Percentiles rank a stretch among this genome's conserved stretches.
phyloP scores from a whole-genome alignment of 2,888 invertebrate genomes.

The Agrypnus murinus region DNA sequence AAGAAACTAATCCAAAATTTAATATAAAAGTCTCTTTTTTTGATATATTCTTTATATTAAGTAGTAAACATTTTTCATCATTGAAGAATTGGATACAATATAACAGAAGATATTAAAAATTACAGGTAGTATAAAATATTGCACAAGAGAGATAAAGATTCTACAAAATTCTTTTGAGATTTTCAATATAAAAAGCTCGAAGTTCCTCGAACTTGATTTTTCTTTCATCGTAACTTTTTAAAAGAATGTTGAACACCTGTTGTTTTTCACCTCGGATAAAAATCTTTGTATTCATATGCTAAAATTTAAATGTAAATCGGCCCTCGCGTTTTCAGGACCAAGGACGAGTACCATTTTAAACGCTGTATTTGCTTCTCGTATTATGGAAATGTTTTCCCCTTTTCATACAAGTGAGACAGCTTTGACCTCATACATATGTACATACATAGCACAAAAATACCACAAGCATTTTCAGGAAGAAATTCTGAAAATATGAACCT shows the following conservation, averaged over 20 bases:
- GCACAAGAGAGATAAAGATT: too few species aligned
- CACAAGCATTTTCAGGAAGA: slow-evolving; percentile 6
- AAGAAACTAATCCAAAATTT: too few species aligned
- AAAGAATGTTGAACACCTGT: slow-evolving; percentile 36
- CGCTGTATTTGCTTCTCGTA: slow-evolving; percentile 9
- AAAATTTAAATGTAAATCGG: slow-evolving; percentile 32
- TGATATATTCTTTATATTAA: too few species aligned
- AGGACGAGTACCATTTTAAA: slow-evolving; percentile 18
- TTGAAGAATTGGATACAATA: too few species aligned
- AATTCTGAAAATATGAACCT: slow-evolving; percentile 11
- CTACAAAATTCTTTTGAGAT: too few species aligned
- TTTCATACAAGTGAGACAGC: neutral
- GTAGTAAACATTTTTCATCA: too few species aligned
- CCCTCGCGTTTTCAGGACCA: slow-evolving; percentile 4
- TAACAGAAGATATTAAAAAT: too few species aligned
- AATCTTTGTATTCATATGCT: slow-evolving; percentile 28
- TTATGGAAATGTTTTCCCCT: slow-evolving; percentile 20
- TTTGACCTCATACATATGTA: neutral
- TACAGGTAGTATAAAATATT: too few species aligned
- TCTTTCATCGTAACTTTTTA: slow-evolving; percentile 29
- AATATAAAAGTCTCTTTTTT: too few species aligned
- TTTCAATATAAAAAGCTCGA: slow-evolving; percentile 11
- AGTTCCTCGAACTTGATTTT: slow-evolving; percentile 25
- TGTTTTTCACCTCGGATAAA: slow-evolving; percentile 33
- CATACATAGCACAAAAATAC: slow-evolving; percentile 3